Base-by-base conservation (phyloP, 2,113 vertebrate species). In the Ahaetulla prasina region DNA sequence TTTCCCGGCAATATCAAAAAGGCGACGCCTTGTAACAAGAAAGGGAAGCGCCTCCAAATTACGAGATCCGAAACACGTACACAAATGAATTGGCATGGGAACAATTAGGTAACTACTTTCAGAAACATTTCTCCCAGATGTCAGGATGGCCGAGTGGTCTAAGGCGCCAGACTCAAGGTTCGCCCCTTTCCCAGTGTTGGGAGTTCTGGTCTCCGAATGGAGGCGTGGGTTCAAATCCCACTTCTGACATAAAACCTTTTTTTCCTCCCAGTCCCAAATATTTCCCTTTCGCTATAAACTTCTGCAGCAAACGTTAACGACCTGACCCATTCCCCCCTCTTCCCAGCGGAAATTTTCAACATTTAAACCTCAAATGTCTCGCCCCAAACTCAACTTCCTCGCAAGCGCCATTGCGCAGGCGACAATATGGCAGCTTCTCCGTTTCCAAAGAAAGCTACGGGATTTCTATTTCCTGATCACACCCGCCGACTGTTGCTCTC, bases 131-230 rank as follows among this genome's bases (percentile, higher is more conserved):
- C 0, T 0, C 35, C 2, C 5, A 39, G 16, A 25, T 97, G 97
- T 98, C 96, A 98, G 97, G 97, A 98, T 97, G 97, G 97, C 97
- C 96, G 97, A 98, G 97, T 97, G 97, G 97, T 97, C 98, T 98
- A 97, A 97, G 97, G 97, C 97, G 96, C 97, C 95, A 96, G 95
- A 98, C 98, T 98, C 98, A 98, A 98, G 98, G 97, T 57, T 12
- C 0, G 2, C 0, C 30, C 91, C 97, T 97, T 97, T 8, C 97
- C 95, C 91, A 0, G 0, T 0, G 0, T 0, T 1, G 97, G 97
- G 97, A 55, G 0, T 98, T 98, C 98, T 98, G 98, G 98, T 98
- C 98, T 98, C 98, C 97, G 92, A 92, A 95, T 98, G 95, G 97
- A 97, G 97, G 95, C 93, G 96, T 97, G 95, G 96, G 97, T 97